These are phyloP conservation scores for Dasysyrphus tricinctus DNA, from an alignment of 2,888 invertebrate species.

Conservation along the genomic window DNA sequence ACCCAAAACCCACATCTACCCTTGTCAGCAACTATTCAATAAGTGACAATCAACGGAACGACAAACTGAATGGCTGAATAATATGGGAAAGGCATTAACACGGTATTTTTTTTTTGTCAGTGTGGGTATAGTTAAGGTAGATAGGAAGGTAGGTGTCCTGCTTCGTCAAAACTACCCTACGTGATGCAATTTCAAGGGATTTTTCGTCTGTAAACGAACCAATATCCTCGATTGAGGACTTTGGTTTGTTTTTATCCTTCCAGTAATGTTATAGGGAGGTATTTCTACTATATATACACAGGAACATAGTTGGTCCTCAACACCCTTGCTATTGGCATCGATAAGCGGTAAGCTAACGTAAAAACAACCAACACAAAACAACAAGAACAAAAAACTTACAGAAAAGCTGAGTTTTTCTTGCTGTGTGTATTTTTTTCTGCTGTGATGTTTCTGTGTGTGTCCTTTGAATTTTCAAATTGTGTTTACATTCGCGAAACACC, in stretches of 20 bases:
- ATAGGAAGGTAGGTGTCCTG: conserved; percentile 19
- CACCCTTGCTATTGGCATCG: conserved; percentile 48
- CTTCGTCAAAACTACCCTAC: conserved; percentile 67
- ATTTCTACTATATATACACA: background rate
- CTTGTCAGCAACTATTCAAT: conserved; percentile 75
- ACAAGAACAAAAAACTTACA: background rate
- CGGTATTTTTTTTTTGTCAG: conserved; percentile 30
- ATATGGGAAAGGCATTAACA: conserved; percentile 67
- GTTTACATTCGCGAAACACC: conserved; percentile 71
- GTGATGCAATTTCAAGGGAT: conserved; percentile 72
- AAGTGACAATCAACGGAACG: conserved; percentile 73
- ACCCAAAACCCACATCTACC: conserved; percentile 36
- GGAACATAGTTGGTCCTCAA: conserved; percentile 17
- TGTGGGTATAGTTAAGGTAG: background rate
- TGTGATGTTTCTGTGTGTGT: conserved; percentile 20
- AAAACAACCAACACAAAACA: conserved; percentile 19
- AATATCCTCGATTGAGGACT: conserved; percentile 69
- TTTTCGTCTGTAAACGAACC: conserved; percentile 73
- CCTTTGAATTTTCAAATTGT: conserved; percentile 60
- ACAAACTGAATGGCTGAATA: conserved; percentile 72
- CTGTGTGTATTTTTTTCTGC: conserved; percentile 12
- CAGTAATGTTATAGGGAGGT: conserved; percentile 25
- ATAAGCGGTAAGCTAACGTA: conserved; percentile 31
- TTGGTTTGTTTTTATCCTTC: conserved; percentile 65
- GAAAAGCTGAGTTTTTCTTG: conserved; percentile 11